phyloP scores from a whole-genome alignment of 2,888 invertebrate species.

The Arenicola marina region DNA sequence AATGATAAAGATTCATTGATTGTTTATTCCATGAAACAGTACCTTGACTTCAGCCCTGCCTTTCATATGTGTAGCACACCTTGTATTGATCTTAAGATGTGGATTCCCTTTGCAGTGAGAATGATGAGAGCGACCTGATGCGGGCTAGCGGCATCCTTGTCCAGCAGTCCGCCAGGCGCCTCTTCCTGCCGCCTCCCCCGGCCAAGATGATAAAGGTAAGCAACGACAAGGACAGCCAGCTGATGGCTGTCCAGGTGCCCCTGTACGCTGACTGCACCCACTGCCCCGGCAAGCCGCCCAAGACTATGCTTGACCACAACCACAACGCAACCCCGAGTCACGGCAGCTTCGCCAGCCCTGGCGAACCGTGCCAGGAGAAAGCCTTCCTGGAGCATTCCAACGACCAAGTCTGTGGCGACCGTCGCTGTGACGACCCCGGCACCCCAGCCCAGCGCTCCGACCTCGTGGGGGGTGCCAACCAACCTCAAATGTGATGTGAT shows the following conservation, averaged over 20 bases:
- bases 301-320: background rate
- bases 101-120: constrained; percentile 1
- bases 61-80: no score
- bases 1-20: no score
- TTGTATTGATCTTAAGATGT: no score
- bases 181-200: background rate
- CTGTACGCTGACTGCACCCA: background rate
- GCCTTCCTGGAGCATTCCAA: background rate
- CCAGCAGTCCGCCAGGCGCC: background rate
- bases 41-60: no score
- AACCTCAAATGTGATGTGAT: constrained; percentile 4
- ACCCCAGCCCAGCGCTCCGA: no score
- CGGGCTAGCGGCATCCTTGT: no score
- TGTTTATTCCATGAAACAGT: no score
- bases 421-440: no score
- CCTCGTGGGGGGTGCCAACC: background rate
- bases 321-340: background rate
- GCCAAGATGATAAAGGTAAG: no score
- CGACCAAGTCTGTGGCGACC: background rate
- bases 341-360: background rate
- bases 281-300: background rate
- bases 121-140: constrained; percentile 3
- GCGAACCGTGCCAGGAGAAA: background rate
- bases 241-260: background rate
- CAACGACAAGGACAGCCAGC: no score